Base-by-base conservation (phyloP, 1,140 invertebrate genomes). In the Augochlora pura region DNA sequence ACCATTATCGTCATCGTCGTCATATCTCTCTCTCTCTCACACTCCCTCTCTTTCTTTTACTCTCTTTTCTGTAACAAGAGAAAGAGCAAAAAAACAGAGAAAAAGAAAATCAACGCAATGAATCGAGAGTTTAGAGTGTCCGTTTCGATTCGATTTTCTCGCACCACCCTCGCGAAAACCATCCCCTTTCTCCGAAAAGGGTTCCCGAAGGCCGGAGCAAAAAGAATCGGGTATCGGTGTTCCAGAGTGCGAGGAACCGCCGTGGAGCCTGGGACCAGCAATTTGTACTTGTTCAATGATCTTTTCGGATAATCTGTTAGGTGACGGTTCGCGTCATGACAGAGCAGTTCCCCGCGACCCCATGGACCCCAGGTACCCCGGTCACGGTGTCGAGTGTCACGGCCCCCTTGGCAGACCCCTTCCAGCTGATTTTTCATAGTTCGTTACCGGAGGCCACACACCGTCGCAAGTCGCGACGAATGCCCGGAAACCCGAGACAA, bases 11-110 rank as follows among this genome's bases (percentile, higher is more conserved):
- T n/a, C n/a, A n/a, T n/a, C n/a, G n/a, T 32, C 32, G 32, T 4
- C 1, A 32, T 32, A 1, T 32, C 32, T 32, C 32, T 32, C 32
- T 32, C 32, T 32, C 42, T 74, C 57, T 63, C 78, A 46, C 66
- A 62, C 68, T 77, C 62, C 80, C 59, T 76, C 65, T 68, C 75
- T 75, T n/a, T n/a, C n/a, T n/a, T n/a, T n/a, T n/a, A n/a, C 60
- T 79, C 70, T 42, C 83, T 73, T 67, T 82, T 69, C 75, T 77
- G 54, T 66, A 57, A 52, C 32, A 52, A 54, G 49, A 65, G 60
- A 59, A 59, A 27, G 27, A 14, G 25, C 32, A 32, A 32, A 32
- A n/a, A 32, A 32, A 32, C 32, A 32, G 4, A 32, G 32, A 32
- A 32, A 32, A 32, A 32, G 32, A 32, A 60, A 57, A 57, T 16